Evolutionary conservation across 2,113 vertebrate genomes (phyloP).

Genomic region (Pluvianellus socialis): DNA sequence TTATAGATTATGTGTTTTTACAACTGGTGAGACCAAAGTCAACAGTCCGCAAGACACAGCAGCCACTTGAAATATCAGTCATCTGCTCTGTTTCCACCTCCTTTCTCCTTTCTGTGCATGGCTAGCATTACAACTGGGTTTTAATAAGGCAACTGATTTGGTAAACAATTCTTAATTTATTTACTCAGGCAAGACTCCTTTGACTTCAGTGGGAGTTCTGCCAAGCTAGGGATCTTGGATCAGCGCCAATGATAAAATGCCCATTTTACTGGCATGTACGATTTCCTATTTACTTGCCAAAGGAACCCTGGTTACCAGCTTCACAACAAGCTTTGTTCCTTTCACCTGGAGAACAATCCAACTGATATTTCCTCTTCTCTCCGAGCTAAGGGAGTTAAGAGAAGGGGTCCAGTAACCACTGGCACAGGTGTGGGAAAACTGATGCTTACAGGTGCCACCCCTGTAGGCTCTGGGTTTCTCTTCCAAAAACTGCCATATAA

Average conservation of each 20-base stretch:
- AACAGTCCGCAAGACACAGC: constrained; percentile 19
- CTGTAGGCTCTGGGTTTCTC: background rate
- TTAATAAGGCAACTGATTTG: constrained; percentile 20
- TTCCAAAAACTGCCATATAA: background rate
- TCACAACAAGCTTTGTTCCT: background rate
- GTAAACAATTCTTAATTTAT: constrained; percentile 47
- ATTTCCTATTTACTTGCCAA: background rate
- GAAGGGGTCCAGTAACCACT: background rate
- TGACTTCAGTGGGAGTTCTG: background rate
- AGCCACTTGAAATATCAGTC: constrained; percentile 38
- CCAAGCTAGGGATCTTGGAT: background rate
- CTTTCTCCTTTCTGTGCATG: background rate
- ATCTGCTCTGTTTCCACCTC: background rate
- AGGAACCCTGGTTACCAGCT: constrained; percentile 1
- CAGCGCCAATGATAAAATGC: background rate
- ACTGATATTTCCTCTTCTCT: background rate
- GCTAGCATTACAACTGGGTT: background rate
- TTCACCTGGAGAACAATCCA: background rate
- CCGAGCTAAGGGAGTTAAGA: background rate
- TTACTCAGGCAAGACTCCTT: constrained; percentile 17
- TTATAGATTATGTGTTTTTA: constrained; percentile 38
- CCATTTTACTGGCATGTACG: background rate
- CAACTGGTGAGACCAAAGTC: constrained; percentile 1
- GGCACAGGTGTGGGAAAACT: background rate
- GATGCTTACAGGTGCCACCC: background rate